These are phyloP conservation scores for Rhizoglyphus robini DNA, from an alignment of 1,140 invertebrate genomes.

Conservation along the genomic window DNA sequence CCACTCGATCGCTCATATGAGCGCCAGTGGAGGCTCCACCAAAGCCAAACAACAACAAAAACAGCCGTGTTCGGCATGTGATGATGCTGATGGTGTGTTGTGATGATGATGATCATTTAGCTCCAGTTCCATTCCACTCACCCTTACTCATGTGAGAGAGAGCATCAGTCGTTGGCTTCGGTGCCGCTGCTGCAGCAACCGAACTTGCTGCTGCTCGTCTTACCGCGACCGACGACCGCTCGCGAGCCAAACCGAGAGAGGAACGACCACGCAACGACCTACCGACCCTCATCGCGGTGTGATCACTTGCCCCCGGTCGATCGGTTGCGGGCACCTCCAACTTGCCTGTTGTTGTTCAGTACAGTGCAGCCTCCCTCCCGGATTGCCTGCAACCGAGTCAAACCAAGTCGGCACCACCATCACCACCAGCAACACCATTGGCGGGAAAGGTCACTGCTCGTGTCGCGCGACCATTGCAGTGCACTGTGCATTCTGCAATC, in stretches of 20 bases:
- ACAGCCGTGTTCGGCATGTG: background rate
- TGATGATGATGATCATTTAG: background rate
- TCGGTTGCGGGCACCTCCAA: background rate
- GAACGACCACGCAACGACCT: background rate
- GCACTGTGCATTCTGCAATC: background rate
- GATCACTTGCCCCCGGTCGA: background rate
- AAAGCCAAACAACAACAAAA: background rate
- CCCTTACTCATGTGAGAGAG: background rate
- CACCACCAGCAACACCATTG: too few relatives aligned
- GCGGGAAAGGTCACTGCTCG: slow-evolving; percentile 10
- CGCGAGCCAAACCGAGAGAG: background rate
- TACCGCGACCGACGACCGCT: background rate
- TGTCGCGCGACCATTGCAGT: background rate
- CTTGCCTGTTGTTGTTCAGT: background rate
- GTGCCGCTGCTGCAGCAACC: background rate
- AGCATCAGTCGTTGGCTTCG: too few relatives aligned
- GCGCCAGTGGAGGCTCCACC: too few relatives aligned
- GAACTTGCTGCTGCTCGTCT: background rate
- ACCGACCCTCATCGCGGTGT: background rate
- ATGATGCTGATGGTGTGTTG: background rate
- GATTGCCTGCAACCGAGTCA: background rate
- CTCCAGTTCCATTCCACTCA: too few relatives aligned
- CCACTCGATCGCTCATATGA: too few relatives aligned
- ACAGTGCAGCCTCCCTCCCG: background rate
- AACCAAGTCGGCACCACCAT: too few relatives aligned